Evolutionary conservation across 1,140 invertebrate genomes (phyloP).

Genomic region (Drosophila melanica): DNA sequence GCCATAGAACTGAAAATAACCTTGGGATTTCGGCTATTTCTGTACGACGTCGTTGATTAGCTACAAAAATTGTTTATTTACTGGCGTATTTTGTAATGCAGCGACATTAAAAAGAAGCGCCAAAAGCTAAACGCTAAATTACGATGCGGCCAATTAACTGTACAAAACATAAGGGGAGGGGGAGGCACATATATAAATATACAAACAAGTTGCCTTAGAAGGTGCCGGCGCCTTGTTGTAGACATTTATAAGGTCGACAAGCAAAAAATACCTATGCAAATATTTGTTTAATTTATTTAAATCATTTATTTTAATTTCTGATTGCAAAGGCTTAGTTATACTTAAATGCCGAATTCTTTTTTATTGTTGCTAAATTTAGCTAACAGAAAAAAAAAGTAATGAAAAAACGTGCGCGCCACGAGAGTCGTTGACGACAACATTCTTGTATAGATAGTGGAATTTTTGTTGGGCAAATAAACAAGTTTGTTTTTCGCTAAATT

Average conservation of each 20-base stretch:
- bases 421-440: slow-evolving; percentile 49
- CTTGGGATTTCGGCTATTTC: slow-evolving; percentile 39
- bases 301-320: not conserved
- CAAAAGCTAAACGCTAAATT: slow-evolving; percentile 3
- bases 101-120: not conserved
- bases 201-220: slow-evolving; percentile 7
- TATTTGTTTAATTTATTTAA: slow-evolving; percentile 2
- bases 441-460: slow-evolving; percentile 51
- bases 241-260: slow-evolving; percentile 5
- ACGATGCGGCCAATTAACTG: not conserved
- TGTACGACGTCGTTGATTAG: slow-evolving; percentile 33
- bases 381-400: slow-evolving; percentile 8
- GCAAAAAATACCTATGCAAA: not conserved
- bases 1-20: slow-evolving; percentile 19
- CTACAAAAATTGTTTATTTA: slow-evolving; percentile 43
- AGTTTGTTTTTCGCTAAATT: slow-evolving; percentile 43
- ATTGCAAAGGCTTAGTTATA: not conserved
- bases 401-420: slow-evolving; percentile 71
- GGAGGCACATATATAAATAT: not conserved
- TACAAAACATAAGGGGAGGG: not conserved
- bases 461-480: slow-evolving; percentile 60
- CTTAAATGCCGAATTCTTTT: not conserved
- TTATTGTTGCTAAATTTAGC: slow-evolving; percentile 25
- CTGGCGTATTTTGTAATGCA: slow-evolving; percentile 11
- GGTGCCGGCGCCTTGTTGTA: not conserved